Conservation (phyloP, 2,888 invertebrate genomes). For the Dryococelus australis region DNA sequence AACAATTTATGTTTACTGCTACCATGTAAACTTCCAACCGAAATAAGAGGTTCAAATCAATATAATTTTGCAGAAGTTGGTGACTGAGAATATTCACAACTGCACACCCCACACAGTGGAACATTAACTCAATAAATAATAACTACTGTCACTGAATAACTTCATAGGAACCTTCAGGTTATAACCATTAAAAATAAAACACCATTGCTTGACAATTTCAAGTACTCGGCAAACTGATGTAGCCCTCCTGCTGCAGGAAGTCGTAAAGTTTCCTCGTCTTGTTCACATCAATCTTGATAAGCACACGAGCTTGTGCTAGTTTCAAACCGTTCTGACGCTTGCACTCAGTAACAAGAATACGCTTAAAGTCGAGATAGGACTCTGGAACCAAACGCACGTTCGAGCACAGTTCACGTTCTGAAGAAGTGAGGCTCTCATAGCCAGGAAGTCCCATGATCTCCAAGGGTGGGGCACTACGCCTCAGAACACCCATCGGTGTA, state of each 20-base stretch:
- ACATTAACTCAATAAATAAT: too few species aligned
- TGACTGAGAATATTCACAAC: too few species aligned
- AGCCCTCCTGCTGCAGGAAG: conserved; percentile 75
- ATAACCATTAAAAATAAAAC: too few species aligned
- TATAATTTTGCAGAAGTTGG: too few species aligned
- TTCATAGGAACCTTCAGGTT: too few species aligned
- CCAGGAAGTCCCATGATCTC: conserved; percentile 79
- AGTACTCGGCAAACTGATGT: conserved; percentile 63
- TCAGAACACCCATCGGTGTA: neutral
- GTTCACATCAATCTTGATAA: conserved; percentile 89
- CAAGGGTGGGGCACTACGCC: conserved; percentile 61
- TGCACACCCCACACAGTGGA: too few species aligned
- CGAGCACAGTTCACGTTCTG: conserved; percentile 81
- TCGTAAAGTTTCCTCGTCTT: conserved; percentile 86
- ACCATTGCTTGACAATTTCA: neutral
- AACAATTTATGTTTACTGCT: too few species aligned
- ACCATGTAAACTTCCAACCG: too few species aligned
- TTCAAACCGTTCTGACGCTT: conserved; percentile 76
- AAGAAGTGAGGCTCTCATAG: conserved; percentile 73
- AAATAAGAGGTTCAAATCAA: too few species aligned
- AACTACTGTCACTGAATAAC: too few species aligned
- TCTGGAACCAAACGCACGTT: conserved; percentile 76
- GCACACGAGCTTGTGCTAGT: conserved; percentile 80
- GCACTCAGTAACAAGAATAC: conserved; percentile 76
- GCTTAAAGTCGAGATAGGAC: conserved; percentile 80